Conservation (phyloP, 2,888 invertebrate species). For the Eristalis pertinax region DNA sequence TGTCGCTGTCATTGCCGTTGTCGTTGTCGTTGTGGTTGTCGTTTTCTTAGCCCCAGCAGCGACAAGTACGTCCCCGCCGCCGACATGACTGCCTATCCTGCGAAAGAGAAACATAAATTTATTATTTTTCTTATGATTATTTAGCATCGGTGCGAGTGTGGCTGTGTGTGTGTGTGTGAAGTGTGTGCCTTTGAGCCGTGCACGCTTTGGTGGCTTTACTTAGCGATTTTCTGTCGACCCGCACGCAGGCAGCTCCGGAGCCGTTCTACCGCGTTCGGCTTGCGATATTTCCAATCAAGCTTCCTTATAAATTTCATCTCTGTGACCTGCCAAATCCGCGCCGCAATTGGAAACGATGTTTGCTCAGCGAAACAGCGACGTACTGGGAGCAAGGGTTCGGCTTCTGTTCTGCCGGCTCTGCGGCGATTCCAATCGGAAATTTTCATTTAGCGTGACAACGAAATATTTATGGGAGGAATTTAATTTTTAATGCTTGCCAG, state of each 20-base stretch:
- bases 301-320: conserved; percentile 62
- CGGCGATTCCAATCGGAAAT: conserved; percentile 51
- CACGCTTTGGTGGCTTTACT: conserved; percentile 39
- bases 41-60: conserved; percentile 16
- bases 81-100: conserved; percentile 35
- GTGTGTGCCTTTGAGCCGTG: conserved; percentile 3
- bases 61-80: conserved; percentile 17
- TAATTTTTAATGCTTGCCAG: conserved; percentile 52
- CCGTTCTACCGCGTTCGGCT: conserved; percentile 44
- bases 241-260: conserved; percentile 42
- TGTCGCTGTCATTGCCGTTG: not conserved
- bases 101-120: conserved; percentile 29
- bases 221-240: conserved; percentile 39
- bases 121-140: conserved; percentile 42
- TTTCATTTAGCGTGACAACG: conserved; percentile 64
- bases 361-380: not conserved
- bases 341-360: conserved; percentile 10
- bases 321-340: conserved; percentile 8
- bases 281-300: conserved; percentile 45
- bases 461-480: conserved; percentile 52
- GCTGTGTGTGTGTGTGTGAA: not conserved
- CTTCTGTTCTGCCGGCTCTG: not conserved
- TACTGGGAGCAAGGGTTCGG: not conserved
- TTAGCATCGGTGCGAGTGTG: conserved; percentile 14
- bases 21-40: not conserved